A percentile compares a stretch with the other conserved stretches of the same genome.
These are phyloP conservation scores for Cetoscarus ocellatus DNA, from an alignment of 2,797 vertebrate species.

Conservation along the genomic window DNA sequence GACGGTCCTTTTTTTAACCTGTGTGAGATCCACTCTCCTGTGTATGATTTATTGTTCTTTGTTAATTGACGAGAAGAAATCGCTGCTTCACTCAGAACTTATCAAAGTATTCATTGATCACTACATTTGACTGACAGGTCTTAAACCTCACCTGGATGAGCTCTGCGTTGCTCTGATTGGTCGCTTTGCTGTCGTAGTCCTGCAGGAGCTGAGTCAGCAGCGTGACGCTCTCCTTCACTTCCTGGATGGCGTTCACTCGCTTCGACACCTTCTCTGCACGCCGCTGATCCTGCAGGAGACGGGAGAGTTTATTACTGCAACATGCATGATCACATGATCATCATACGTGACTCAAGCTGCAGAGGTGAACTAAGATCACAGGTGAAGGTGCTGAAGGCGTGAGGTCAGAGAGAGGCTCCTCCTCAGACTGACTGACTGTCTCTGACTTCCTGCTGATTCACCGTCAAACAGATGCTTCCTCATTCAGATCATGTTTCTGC, in stretches of 20 bases:
- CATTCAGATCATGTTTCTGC: slow-evolving; percentile 17
- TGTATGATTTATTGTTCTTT: no score
- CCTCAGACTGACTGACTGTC: slow-evolving; percentile 31
- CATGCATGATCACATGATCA: not conserved
- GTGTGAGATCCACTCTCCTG: no score
- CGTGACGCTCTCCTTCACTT: slow-evolving; percentile 94
- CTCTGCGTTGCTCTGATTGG: slow-evolving; percentile 87
- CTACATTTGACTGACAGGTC: not conserved
- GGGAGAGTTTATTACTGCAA: no score
- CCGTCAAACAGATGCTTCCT: slow-evolving; percentile 39
- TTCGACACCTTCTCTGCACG: slow-evolving; percentile 97
- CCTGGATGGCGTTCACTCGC: slow-evolving; percentile 94
- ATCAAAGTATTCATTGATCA: not conserved
- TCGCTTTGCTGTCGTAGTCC: slow-evolving; percentile 85
- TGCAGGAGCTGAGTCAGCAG: slow-evolving; percentile 94
- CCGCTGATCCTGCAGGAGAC: slow-evolving; percentile 89
- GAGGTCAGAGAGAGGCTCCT: not conserved
- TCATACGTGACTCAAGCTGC: not conserved
- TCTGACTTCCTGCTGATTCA: slow-evolving; percentile 39
- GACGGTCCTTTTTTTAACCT: no score
- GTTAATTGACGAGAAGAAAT: no score
- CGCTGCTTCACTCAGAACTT: no score
- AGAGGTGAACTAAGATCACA: not conserved
- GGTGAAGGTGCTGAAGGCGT: no score
- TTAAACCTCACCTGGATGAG: slow-evolving; percentile 89